Conservation (phyloP, 1,140 invertebrate genomes). For the Scaptomyza pallida region DNA sequence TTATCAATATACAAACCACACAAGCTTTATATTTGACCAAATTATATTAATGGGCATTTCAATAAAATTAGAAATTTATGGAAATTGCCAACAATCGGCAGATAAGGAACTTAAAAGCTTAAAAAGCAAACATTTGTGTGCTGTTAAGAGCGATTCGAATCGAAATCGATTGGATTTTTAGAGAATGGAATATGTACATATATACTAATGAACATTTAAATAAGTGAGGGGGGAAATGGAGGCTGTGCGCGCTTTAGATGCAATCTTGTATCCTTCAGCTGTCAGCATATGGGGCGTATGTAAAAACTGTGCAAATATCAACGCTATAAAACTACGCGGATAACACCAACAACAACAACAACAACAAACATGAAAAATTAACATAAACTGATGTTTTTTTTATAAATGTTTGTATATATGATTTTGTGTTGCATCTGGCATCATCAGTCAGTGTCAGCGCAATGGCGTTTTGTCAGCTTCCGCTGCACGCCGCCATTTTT, state of each 20-base stretch:
- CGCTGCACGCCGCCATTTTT: slow-evolving; percentile 58
- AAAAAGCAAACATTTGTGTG: slow-evolving; percentile 73
- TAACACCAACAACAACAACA: slow-evolving; percentile 12
- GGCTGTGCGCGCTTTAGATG: slow-evolving; percentile 3
- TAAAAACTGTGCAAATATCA: slow-evolving; percentile 69
- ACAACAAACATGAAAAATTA: slow-evolving; percentile 73
- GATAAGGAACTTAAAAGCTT: slow-evolving; percentile 80
- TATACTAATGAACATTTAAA: not conserved
- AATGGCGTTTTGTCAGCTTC: slow-evolving; percentile 79
- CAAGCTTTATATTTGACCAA: slow-evolving; percentile 13
- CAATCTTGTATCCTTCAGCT: slow-evolving; percentile 48
- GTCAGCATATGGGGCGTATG: slow-evolving; percentile 42
- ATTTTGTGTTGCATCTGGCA: slow-evolving; percentile 42
- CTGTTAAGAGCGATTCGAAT: slow-evolving; percentile 60
- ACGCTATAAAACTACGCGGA: slow-evolving; percentile 25
- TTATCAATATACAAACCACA: slow-evolving; percentile 18
- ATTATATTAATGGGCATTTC: slow-evolving; percentile 60
- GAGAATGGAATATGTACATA: slow-evolving; percentile 31
- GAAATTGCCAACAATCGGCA: slow-evolving; percentile 64
- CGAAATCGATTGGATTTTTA: slow-evolving; percentile 26
- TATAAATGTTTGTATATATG: slow-evolving; percentile 20
- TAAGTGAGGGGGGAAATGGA: not conserved
- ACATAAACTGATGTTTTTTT: slow-evolving; percentile 56
- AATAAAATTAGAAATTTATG: slow-evolving; percentile 83
- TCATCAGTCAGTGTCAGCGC: slow-evolving; percentile 77